Evolutionary conservation across 2,113 vertebrate genomes (phyloP).

Genomic region (Prionailurus bengalensis): DNA sequence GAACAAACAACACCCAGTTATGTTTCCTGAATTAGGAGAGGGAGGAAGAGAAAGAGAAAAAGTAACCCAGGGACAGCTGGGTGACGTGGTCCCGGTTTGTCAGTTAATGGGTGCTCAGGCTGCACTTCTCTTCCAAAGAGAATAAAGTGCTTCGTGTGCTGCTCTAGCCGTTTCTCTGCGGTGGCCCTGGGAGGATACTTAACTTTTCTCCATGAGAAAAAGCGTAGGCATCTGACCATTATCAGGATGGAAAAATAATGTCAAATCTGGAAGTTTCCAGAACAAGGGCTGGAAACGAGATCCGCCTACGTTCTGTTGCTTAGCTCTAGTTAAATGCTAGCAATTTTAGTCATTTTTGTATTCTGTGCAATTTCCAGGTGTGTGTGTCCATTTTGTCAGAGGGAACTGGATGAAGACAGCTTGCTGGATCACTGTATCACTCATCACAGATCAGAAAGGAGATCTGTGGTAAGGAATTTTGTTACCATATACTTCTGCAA

Average conservation of each 20-base stretch:
- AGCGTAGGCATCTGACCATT: not conserved
- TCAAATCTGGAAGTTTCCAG: not conserved
- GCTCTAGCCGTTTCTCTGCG: not conserved
- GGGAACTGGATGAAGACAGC: conserved; percentile 78
- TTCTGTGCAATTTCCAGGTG: conserved; percentile 72
- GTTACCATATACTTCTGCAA: not conserved
- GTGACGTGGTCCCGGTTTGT: not conserved
- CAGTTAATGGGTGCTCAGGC: not conserved
- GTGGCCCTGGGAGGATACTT: not conserved
- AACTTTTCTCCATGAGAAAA: not conserved
- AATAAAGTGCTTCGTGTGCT: not conserved
- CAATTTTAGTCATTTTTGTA: not conserved
- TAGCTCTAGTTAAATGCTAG: not conserved
- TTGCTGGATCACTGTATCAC: conserved; percentile 78
- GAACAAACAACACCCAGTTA: not conserved
- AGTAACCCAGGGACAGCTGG: not conserved
- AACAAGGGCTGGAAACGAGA: not conserved
- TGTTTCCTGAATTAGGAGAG: not conserved
- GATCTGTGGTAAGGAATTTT: conserved; percentile 71
- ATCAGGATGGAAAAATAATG: not conserved
- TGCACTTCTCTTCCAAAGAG: not conserved
- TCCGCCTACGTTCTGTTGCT: not conserved
- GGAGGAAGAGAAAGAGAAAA: not conserved
- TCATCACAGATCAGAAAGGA: conserved; percentile 84
- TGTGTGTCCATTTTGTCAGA: conserved; percentile 83